These are phyloP conservation scores for Bos indicus DNA, from an alignment of 2,113 vertebrate genomes.

Conservation along the genomic window DNA sequence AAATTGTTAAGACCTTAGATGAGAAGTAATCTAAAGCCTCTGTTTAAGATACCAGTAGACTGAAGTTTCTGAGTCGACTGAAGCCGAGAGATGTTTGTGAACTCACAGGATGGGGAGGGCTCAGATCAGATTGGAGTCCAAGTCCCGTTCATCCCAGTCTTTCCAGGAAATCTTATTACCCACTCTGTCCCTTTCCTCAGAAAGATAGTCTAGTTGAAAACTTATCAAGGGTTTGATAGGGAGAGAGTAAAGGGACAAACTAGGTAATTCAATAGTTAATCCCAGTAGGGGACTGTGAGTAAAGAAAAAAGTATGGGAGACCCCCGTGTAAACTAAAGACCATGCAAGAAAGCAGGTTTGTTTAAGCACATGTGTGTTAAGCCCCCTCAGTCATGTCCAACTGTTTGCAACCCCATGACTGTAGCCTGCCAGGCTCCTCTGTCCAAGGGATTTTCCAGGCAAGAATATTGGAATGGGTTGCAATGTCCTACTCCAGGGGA, in stretches of 20 bases:
- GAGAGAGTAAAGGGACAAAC: background rate
- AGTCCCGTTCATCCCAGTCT: background rate
- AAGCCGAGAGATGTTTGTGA: background rate
- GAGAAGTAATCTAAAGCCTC: background rate
- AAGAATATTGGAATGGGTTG: background rate
- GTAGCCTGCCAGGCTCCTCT: background rate
- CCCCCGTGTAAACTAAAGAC: background rate
- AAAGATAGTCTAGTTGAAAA: background rate
- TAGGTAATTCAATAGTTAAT: background rate
- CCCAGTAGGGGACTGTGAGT: background rate
- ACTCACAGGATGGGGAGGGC: background rate
- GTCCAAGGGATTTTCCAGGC: background rate
- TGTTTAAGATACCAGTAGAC: background rate
- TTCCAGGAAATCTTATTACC: background rate
- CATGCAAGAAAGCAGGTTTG: background rate
- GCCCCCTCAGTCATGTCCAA: background rate
- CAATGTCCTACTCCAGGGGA: background rate
- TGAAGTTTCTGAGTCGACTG: background rate
- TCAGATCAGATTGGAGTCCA: background rate
- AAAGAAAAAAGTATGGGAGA: background rate
- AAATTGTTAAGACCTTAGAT: background rate
- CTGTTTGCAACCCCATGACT: background rate
- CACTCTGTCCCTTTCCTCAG: background rate
- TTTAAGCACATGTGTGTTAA: background rate
- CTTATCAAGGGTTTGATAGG: background rate